Conservation (phyloP, 2,113 vertebrate genomes). For the Accipiter cooperii region DNA sequence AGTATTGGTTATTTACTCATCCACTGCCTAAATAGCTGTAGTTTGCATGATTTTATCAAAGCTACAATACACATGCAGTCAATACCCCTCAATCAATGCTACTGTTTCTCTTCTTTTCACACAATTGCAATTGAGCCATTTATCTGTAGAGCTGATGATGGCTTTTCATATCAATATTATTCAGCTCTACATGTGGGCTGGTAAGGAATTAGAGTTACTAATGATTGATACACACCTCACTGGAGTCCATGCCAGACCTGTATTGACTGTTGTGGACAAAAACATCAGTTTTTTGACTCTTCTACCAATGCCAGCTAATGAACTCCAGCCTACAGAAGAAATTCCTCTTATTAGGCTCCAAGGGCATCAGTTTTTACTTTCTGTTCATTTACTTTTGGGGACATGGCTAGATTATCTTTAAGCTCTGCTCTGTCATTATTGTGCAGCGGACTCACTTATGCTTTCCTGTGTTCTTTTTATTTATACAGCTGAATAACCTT, state of each 20-base stretch:
- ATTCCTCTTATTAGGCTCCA: neutral
- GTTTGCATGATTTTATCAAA: neutral
- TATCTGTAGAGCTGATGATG: neutral
- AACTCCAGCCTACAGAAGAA: neutral
- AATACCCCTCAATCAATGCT: neutral
- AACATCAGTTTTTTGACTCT: neutral
- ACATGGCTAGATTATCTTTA: neutral
- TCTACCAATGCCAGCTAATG: neutral
- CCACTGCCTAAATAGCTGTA: neutral
- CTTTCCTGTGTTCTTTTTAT: constrained; percentile 8
- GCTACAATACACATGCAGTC: neutral
- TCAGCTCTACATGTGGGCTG: neutral
- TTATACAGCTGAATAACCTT: constrained; percentile 27
- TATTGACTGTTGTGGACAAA: neutral
- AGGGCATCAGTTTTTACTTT: neutral
- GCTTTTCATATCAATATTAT: neutral
- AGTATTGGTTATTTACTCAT: neutral
- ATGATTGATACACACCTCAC: neutral
- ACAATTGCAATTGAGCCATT: neutral
- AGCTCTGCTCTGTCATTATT: neutral
- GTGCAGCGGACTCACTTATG: neutral
- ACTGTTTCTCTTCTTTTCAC: neutral
- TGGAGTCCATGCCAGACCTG: neutral
- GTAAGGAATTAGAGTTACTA: neutral
- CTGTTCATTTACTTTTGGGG: neutral